Evolutionary conservation across 2,113 vertebrate species (phyloP), one percentile per base, ranked within the genome.

Genomic region (Saimiri boliviensis): DNA sequence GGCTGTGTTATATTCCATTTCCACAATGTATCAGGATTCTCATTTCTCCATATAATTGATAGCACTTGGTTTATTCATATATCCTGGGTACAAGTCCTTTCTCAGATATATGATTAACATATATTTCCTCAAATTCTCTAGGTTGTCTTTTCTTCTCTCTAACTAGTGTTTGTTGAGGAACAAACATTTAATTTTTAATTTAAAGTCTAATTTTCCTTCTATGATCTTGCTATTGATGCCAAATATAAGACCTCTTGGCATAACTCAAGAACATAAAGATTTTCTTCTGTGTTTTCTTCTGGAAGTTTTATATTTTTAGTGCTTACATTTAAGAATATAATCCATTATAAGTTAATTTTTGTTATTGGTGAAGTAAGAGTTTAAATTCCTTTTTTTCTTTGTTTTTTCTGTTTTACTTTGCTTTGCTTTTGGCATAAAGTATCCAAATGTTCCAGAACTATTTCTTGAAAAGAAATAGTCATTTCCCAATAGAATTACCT

Each of bases 151-250:
- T 89, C 60, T 83, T 23, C 35, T 60, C 60, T 86, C 40, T 95
- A 60, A 54, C 66, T n/a, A 80, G 7, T 25, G 0, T 74, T 8
- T 73, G 92, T 63, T 95, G 7, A 93, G 12, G 4, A 87, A 8
- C 1, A 82, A 94, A 83, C 21, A 1, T 92, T 97, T 88, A 74
- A 40, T 73, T 90, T 94, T 89, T 86, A 49, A 68, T 60, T 87
- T 88, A 35, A 94, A n/a, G 2, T 81, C 19, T 23, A 80, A 42
- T 56, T 79, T 66, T 80, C 89, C 30, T 37, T 54, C 60, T 74
- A 86, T 7, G 14, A 45, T 54, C 37, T 47, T 45, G 13, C 7
- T 77, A 96, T 91, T 79, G 60, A 42, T 89, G 10, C 73, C 49
- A 73, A 58, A 73, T 47, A 13, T 87, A 89, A 96, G 14, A 76